Base-by-base conservation (phyloP, 2,888 invertebrate species). In the Ormyrus rosae region DNA sequence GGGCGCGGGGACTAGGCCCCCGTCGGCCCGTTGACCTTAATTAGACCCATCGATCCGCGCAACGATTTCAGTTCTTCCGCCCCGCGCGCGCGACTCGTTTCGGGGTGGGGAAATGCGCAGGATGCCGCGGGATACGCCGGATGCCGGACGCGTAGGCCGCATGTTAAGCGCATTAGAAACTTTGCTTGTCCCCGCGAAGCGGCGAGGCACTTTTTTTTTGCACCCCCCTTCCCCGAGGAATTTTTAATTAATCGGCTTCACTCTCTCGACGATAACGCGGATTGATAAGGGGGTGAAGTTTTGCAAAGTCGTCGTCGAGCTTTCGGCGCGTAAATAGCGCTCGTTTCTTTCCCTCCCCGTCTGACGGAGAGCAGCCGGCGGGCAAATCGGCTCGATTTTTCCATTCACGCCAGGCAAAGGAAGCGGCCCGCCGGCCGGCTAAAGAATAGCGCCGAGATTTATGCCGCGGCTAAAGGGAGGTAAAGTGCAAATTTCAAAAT, bases 201-300 rank as follows among this genome's bases (percentile, higher is more conserved):
- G n/a, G 46, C 11, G 19, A 19, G 19, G 19, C 19, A 13, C 68
- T 75, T 75, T 68, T 4, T 53, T 10, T 19, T 70, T 64, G 63
- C 55, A n/a, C 46, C 34, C 3, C 13, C 51, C n/a, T 58, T 58
- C 6, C 19, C 45, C 1, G 19, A 19, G 19, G 19, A 80, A 80
- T 80, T 74, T 68, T 46, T 51, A 8, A 55, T 64, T 63, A 48
- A n/a, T 10, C 48, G 48, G 7, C 58, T 53, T 75, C 65, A 45
- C 58, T 67, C 64, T 73, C 72, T 77, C 72, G 68, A 77, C 73
- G 77, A 72, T 72, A 81, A 81, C 69, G 71, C 51, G 73, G 81
- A 77, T 81, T 81, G 81, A 81, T 81, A 81, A 81, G 75, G 70
- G 60, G 72, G 72, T 63, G 68, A 77, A 81, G 81, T 81, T 81